phyloP scores from a whole-genome alignment of 2,888 invertebrate species.

The Oxyteleia sp. region DNA sequence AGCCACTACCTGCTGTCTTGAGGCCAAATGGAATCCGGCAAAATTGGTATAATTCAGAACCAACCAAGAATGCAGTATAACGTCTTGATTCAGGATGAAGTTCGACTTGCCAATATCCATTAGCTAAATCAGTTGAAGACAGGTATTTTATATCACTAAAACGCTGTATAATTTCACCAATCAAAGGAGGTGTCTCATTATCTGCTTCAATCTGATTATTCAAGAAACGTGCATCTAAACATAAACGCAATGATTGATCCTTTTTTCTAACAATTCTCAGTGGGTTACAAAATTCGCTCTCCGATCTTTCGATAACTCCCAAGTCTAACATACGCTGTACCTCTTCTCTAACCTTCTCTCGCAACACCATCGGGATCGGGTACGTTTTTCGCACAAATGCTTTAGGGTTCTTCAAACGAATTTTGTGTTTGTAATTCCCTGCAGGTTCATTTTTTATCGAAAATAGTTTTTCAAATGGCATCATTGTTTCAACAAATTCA shows the following conservation, averaged over 20 bases:
- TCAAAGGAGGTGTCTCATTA: constrained; percentile 74
- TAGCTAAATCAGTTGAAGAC: constrained; percentile 70
- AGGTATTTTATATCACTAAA: constrained; percentile 72
- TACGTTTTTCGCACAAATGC: constrained; percentile 69
- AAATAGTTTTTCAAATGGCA: constrained; percentile 25
- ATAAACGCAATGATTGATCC: constrained; percentile 77
- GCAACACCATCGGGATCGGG: neutral
- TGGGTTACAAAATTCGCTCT: constrained; percentile 78
- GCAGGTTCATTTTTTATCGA: constrained; percentile 27
- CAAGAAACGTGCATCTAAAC: constrained; percentile 69
- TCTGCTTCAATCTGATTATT: constrained; percentile 79
- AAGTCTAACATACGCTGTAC: neutral
- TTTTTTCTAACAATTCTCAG: constrained; percentile 77
- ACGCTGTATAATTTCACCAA: constrained; percentile 68
- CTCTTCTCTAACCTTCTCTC: neutral
- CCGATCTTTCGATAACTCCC: constrained; percentile 77
- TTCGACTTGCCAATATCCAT: constrained; percentile 76
- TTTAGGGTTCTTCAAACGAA: constrained; percentile 71
- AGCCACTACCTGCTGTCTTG: too few relatives aligned
- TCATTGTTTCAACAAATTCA: neutral
- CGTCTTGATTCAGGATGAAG: constrained; percentile 45
- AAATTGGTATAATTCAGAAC: constrained; percentile 75
- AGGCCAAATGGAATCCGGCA: constrained; percentile 70
- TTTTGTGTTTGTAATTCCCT: constrained; percentile 45
- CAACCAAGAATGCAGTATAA: constrained; percentile 68